Evolutionary conservation across 2,797 vertebrate species (phyloP), one percentile per base, ranked within the genome.

Genomic region (Microctenopoma stevenorrisi): DNA sequence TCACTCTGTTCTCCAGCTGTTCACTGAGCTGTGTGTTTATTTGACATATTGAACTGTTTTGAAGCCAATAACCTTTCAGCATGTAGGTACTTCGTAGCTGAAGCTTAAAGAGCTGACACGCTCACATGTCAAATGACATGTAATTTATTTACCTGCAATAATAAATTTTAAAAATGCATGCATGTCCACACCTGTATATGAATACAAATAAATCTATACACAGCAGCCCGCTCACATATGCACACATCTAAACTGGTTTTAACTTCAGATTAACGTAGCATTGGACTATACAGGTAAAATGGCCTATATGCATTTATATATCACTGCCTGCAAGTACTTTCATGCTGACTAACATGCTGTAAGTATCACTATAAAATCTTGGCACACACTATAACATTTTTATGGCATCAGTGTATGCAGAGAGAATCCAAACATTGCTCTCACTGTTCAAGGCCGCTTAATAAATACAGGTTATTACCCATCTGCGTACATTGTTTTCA

Each of bases 21-120:
- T 82, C 82, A 78, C 67, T 79, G 73, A 85, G 71, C 82, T 77
- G 61, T 88, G 85, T 85, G 84, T 74, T 90, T 72, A 89, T 87
- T 76, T 90, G 91, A 91, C 89, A 91, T 89, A 87, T 89, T 81
- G 80, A 82, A 87, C 77, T 55, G 65, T 82, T 89, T 88, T 89
- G 82, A 87, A 85, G 83, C 69, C 80, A 64, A 73, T 87, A 90
- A 87, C 88, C 88, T 89, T 87, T 88, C 59, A 72, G 71, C 65
- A 50, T 76, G 71, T 83, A 70, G 74, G 69, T 65, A 46, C 72
- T 56, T 55, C 64, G 22, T 22, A 22, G 22, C 22, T 76, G 72
- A 74, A 63, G 69, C 78, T 74, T 22, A 71, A 35, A 60, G 6
- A 69, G 15, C 47, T 52, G 52, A 70, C 38, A 52, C 8, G 5